These are phyloP conservation scores for Serrognathus titanus DNA, from an alignment of 2,888 invertebrate species.

Conservation along the genomic window DNA sequence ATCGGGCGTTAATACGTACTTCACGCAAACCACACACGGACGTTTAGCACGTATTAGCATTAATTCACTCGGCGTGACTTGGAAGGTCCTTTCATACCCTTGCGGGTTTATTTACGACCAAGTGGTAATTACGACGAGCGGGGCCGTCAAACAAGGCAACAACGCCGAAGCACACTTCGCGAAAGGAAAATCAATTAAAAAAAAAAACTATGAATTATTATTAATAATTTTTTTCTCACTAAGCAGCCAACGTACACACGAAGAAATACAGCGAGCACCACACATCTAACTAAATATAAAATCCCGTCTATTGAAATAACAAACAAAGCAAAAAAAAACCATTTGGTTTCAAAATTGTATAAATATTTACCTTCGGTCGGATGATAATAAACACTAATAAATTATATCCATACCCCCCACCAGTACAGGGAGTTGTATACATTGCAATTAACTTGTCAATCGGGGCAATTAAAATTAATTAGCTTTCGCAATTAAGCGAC, in stretches of 20 bases:
- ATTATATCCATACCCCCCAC: constrained; percentile 38
- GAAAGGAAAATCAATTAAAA: neutral
- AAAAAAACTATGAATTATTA: neutral
- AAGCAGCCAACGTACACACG: too few relatives aligned
- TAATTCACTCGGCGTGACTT: too few relatives aligned
- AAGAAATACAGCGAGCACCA: too few relatives aligned
- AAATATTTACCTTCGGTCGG: constrained; percentile 20
- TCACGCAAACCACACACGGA: too few relatives aligned
- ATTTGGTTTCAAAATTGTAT: constrained; percentile 12
- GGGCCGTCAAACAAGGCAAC: neutral
- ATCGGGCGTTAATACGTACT: too few relatives aligned
- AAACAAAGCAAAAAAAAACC: constrained; percentile 6
- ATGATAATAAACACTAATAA: constrained; percentile 32
- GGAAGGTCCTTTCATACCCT: too few relatives aligned
- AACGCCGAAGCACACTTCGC: neutral
- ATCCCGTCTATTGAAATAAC: neutral
- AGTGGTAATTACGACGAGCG: too few relatives aligned
- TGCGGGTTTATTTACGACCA: too few relatives aligned
- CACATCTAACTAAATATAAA: too few relatives aligned
- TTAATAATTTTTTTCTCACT: neutral
- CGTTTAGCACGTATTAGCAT: too few relatives aligned
- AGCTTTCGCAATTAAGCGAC: constrained; percentile 4
- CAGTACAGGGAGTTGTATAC: constrained; percentile 36
- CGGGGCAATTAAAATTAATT: constrained; percentile 32
- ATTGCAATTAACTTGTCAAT: constrained; percentile 44